phyloP scores from a whole-genome alignment of 2,888 invertebrate species.

The Nymphalis polychloros region DNA sequence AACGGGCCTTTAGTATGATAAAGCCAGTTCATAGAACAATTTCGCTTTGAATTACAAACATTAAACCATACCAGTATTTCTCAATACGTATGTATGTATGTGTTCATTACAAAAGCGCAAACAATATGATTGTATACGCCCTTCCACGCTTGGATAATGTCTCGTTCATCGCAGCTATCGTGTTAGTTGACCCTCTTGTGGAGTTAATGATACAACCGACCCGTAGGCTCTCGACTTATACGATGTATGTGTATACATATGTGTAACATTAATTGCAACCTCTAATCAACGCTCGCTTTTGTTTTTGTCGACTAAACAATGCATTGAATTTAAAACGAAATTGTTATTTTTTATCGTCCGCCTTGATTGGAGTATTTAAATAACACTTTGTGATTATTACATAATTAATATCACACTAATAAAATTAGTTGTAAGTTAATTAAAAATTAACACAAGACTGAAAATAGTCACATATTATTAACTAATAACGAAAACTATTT shows the following conservation, averaged over 20 bases:
- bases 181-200: conserved; percentile 24
- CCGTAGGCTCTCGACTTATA: not conserved
- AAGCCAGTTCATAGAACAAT: not conserved
- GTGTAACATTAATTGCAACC: conserved; percentile 11
- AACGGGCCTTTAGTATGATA: not conserved
- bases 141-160: conserved; percentile 20
- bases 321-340: conserved; percentile 2
- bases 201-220: conserved; percentile 22
- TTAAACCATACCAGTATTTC: not conserved
- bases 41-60: not conserved
- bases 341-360: not conserved
- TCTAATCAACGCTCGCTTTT: conserved; percentile 19
- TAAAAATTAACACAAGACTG: not conserved
- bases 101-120: not conserved
- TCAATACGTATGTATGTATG: conserved; percentile 2
- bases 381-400: not conserved
- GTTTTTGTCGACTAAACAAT: conserved; percentile 9
- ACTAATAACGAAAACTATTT: not conserved
- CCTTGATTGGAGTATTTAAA: too few relatives aligned
- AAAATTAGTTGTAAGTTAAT: not conserved
- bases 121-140: conserved; percentile 21
- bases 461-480: too few relatives aligned
- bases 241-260: too few relatives aligned
- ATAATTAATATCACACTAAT: not conserved
- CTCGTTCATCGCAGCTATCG: conserved; percentile 16